phyloP scores from a whole-genome alignment of 2,797 vertebrate species.

The Halcyon chelicuti region DNA sequence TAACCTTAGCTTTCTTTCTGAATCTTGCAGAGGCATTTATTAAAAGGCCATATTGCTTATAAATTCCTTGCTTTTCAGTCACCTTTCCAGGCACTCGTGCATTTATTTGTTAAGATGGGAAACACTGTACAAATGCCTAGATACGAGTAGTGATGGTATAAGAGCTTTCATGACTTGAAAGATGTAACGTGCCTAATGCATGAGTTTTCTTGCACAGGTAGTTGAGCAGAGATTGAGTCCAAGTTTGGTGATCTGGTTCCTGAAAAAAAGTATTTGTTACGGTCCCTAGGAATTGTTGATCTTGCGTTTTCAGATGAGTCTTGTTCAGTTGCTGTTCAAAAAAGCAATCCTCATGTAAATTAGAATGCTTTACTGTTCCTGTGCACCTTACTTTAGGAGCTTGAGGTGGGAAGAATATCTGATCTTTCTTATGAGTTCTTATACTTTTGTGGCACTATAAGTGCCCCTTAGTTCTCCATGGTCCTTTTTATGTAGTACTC shows the following conservation, averaged over 20 bases:
- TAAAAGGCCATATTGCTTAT: background rate
- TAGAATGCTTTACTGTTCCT: background rate
- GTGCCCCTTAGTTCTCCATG: background rate
- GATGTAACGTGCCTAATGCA: background rate
- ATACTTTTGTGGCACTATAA: background rate
- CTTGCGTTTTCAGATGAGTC: background rate
- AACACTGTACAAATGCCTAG: background rate
- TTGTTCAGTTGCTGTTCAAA: background rate
- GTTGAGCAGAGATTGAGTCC: background rate
- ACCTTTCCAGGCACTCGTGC: background rate
- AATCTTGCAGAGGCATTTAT: background rate
- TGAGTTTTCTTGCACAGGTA: background rate
- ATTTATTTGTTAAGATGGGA: too few relatives aligned
- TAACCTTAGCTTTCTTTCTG: conserved; percentile 51
- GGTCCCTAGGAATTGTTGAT: background rate
- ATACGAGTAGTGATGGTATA: background rate
- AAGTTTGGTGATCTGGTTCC: background rate
- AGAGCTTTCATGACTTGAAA: background rate
- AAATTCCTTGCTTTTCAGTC: background rate
- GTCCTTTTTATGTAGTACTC: background rate
- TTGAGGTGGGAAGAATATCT: background rate
- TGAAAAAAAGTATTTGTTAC: background rate
- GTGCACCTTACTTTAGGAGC: background rate
- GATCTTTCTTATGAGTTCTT: background rate
- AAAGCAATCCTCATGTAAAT: background rate